These are phyloP conservation scores for Talpa occidentalis DNA, from an alignment of 2,113 vertebrate genomes.

Conservation along the genomic window DNA sequence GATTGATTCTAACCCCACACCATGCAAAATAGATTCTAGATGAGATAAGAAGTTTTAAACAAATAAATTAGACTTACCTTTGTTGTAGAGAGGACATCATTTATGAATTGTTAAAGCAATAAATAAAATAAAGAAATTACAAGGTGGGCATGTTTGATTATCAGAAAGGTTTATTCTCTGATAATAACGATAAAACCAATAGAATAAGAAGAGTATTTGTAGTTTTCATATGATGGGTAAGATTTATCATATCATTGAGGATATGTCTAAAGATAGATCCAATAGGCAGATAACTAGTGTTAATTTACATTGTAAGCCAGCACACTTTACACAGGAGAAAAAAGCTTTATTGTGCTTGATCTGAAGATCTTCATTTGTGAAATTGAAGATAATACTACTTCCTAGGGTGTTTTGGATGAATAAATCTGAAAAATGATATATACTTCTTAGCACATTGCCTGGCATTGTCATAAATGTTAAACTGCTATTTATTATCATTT, in stretches of 20 bases:
- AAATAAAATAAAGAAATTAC: conserved; percentile 35
- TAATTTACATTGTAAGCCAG: neutral
- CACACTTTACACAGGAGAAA: neutral
- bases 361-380: conserved; percentile 23
- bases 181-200: conserved; percentile 33
- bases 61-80: conserved; percentile 8
- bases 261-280: neutral
- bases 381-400: neutral
- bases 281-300: neutral
- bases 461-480: neutral
- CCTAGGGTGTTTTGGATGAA: neutral
- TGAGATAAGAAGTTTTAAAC: conserved; percentile 52
- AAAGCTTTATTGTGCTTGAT: neutral
- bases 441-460: neutral
- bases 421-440: neutral
- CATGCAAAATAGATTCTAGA: conserved; percentile 26
- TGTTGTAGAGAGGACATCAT: conserved; percentile 29
- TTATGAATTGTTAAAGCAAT: conserved; percentile 53
- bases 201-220: neutral
- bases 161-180: conserved; percentile 42
- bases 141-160: conserved; percentile 9
- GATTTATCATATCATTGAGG: neutral
- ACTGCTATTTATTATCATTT: conserved; percentile 28
- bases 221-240: conserved; percentile 25
- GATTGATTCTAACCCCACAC: neutral